A percentile compares a stretch with the other conserved stretches of the same genome.
These are phyloP conservation scores for Crocallis elinguaria DNA, from an alignment of 2,888 invertebrate genomes.

Conservation along the genomic window DNA sequence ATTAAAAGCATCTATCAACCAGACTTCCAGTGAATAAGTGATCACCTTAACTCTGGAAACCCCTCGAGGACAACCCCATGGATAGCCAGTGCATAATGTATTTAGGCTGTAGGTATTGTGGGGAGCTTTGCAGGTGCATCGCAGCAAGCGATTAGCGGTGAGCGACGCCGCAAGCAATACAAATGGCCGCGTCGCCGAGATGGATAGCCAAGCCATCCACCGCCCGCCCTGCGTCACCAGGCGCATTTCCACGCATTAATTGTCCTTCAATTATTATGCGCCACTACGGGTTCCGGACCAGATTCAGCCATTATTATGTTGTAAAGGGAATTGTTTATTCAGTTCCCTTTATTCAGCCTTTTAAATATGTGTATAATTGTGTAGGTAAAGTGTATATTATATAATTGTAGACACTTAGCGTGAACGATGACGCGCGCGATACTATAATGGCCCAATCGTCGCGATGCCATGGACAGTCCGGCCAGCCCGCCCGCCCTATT, in stretches of 20 bases:
- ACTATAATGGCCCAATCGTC: not conserved
- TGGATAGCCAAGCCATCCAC: conserved; percentile 57
- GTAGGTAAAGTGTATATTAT: too few species aligned
- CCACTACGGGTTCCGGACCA: conserved; percentile 39
- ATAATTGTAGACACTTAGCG: not conserved
- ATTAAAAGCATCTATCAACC: not conserved
- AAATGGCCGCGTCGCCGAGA: conserved; percentile 73
- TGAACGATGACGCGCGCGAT: not conserved
- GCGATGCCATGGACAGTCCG: not conserved
- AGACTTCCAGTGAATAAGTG: not conserved
- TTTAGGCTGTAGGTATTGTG: conserved; percentile 18
- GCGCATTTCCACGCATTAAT: conserved; percentile 66
- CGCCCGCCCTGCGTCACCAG: conserved; percentile 41
- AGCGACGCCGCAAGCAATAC: conserved; percentile 68
- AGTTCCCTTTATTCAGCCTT: too few species aligned
- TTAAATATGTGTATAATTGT: too few species aligned
- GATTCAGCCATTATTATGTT: not conserved
- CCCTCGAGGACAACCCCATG: not conserved
- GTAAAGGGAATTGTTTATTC: too few species aligned
- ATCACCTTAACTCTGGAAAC: not conserved
- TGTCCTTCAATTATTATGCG: conserved; percentile 60
- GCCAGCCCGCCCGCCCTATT: not conserved
- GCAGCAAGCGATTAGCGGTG: conserved; percentile 69
- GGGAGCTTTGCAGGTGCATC: conserved; percentile 62
- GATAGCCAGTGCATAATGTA: conserved; percentile 22